Base-by-base conservation (phyloP, 2,888 invertebrate species). In the Chaetoderma sp. region DNA sequence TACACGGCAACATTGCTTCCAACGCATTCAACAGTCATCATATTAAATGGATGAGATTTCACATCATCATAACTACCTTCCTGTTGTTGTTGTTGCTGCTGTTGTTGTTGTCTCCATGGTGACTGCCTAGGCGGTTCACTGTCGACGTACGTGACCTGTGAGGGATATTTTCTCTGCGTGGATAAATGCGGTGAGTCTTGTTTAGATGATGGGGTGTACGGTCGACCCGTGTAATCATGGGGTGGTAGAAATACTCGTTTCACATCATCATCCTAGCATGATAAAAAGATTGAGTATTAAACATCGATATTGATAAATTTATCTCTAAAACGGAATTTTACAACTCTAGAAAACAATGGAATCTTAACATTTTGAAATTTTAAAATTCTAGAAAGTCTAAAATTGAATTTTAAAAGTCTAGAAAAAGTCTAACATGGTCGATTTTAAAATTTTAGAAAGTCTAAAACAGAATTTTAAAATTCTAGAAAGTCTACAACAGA, bases 201-300 rank as follows among this genome's bases (percentile, higher is more conserved):
- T 59, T 79, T 79, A 52, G 73, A 76, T 3, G 52, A 52, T 33
- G 79, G 79, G 6, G 78, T 76, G 63, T 77, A 81, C 1, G 78
- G 75, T 27, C 77, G 71, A 2, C 65, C 67, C 21, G 65, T 64
- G 42, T 81, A 81, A 36, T 76, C 81, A 13, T 78, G 77, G 45
- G 80, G 78, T 21, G 77, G 78, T 54, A 77, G 65, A 64, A 79
- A 75, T 30, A 79, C 78, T 23, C 75, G 70, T 65, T 79, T 79
- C 18, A 78, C 64, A 68, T 79, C 79, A 52, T 79, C 79, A 65
- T 77, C 78, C 79, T 79, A 64, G 6, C 66, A 65, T 10, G 50
- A 49, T 33, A 56, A 28, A 28, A 32, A 33, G 18, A 28, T 36
- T 10, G 39, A 36, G 39, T 36, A 36, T n/a, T 36, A n/a, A 36